Percentiles rank a stretch among this genome's conserved stretches.
Evolutionary conservation across 1,140 invertebrate genomes (phyloP).

Genomic region (Drosophila cardini): DNA sequence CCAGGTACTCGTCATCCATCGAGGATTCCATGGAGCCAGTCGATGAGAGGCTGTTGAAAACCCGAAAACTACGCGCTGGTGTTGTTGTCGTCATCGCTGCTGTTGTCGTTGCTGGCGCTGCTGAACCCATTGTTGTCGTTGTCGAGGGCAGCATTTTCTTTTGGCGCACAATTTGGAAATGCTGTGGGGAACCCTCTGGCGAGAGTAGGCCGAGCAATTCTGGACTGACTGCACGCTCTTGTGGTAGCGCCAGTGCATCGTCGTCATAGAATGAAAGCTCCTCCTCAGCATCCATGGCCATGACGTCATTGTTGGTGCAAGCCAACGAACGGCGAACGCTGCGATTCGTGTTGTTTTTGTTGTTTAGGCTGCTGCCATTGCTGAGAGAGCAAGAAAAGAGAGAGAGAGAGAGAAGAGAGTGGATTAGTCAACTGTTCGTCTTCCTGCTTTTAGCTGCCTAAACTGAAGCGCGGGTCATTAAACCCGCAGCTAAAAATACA

Average conservation of each 20-base stretch:
- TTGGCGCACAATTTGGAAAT: slow-evolving; percentile 72
- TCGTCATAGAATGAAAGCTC: slow-evolving; percentile 75
- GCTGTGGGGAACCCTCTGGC: slow-evolving; percentile 75
- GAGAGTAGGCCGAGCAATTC: slow-evolving; percentile 75
- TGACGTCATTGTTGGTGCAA: slow-evolving; percentile 46
- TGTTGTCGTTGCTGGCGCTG: slow-evolving; percentile 64
- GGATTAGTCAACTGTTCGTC: slow-evolving; percentile 68
- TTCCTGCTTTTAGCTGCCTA: slow-evolving; percentile 34
- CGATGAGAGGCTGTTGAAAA: slow-evolving; percentile 86
- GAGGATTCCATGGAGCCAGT: slow-evolving; percentile 86
- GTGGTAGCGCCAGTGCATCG: slow-evolving; percentile 63
- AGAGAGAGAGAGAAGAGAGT: slow-evolving; percentile 36
- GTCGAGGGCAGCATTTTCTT: slow-evolving; percentile 42
- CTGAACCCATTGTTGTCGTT: not conserved
- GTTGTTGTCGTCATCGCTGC: slow-evolving; percentile 75
- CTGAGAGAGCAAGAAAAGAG: slow-evolving; percentile 9
- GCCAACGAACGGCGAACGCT: slow-evolving; percentile 62
- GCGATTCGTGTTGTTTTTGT: slow-evolving; percentile 58
- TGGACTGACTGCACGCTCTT: slow-evolving; percentile 62
- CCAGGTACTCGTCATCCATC: slow-evolving; percentile 89
- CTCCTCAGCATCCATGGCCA: slow-evolving; percentile 67
- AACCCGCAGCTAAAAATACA: slow-evolving; percentile 77
- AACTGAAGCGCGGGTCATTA: slow-evolving; percentile 67
- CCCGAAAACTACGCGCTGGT: slow-evolving; percentile 61
- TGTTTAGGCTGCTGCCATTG: slow-evolving; percentile 48